Conservation (phyloP, 2,888 invertebrate species). For the Catocala fraxini region DNA sequence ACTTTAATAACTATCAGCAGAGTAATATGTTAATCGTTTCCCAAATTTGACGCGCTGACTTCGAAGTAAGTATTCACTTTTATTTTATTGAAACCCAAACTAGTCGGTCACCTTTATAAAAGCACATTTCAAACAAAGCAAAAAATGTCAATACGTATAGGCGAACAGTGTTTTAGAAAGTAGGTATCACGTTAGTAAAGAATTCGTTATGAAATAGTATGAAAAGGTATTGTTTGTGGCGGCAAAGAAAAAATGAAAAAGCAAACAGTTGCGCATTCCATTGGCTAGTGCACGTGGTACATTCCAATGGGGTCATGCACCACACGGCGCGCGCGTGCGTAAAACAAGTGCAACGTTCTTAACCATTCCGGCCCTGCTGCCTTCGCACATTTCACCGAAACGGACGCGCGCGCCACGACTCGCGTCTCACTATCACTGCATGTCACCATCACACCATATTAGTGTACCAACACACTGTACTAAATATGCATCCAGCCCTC, state of each 20-base stretch:
- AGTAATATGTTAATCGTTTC: not conserved
- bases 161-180: conserved; percentile 74
- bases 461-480: conserved; percentile 6
- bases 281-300: conserved; percentile 85
- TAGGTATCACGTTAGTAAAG: conserved; percentile 68
- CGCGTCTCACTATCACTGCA: conserved; percentile 12
- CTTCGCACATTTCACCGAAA: conserved; percentile 53
- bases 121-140: conserved; percentile 60
- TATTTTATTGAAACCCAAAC: conserved; percentile 42
- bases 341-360: conserved; percentile 80
- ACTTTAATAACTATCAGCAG: not conserved
- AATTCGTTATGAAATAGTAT: conserved; percentile 83
- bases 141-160: conserved; percentile 63
- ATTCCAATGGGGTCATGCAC: conserved; percentile 86
- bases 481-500: conserved; percentile 12
- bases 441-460: conserved; percentile 13
- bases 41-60: not conserved
- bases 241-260: conserved; percentile 78
- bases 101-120: conserved; percentile 50
- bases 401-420: conserved; percentile 16
- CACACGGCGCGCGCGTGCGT: conserved; percentile 79
- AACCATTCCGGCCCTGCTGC: conserved; percentile 52
- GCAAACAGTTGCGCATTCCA: conserved; percentile 87
- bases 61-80: conserved; percentile 1
- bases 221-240: conserved; percentile 84